These are phyloP conservation scores for Pterostichus niger DNA, from an alignment of 2,888 invertebrate genomes.

Conservation along the genomic window DNA sequence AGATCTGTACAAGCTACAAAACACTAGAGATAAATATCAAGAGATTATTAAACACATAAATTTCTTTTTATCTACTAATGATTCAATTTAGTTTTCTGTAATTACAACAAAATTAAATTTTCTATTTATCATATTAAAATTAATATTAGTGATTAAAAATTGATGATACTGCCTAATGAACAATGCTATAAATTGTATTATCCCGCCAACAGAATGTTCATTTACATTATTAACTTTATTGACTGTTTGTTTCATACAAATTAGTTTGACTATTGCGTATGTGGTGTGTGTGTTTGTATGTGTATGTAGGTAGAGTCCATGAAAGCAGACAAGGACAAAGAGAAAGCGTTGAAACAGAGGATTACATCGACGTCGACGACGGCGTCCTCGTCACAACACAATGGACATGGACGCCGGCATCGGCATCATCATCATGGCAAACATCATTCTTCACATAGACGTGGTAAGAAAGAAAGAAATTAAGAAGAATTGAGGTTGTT, in stretches of 20 bases:
- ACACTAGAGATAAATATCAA: too few species aligned
- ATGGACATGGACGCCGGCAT: constrained; percentile 68
- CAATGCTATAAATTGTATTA: constrained; percentile 12
- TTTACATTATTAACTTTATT: constrained; percentile 39
- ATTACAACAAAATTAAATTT: too few species aligned
- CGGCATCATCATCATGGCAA: constrained; percentile 67
- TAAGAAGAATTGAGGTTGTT: too few species aligned
- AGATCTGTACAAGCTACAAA: too few species aligned
- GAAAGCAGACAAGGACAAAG: constrained; percentile 68
- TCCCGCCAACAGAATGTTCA: neutral
- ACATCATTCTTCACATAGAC: constrained; percentile 7
- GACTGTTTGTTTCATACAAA: constrained; percentile 3
- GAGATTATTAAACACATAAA: too few species aligned
- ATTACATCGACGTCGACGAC: constrained; percentile 69
- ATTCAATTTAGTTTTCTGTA: too few species aligned
- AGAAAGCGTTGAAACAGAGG: constrained; percentile 68
- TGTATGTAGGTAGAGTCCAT: constrained; percentile 48
- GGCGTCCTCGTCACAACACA: constrained; percentile 59
- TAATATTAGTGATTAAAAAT: constrained; percentile 13
- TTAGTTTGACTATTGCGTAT: constrained; percentile 7
- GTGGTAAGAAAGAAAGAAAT: constrained; percentile 20
- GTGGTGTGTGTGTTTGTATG: neutral
- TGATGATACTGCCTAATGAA: neutral
- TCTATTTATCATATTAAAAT: neutral
- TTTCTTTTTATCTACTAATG: too few species aligned